phyloP scores from a whole-genome alignment of 1,140 invertebrate species.

The Aporrectodea caliginosa region DNA sequence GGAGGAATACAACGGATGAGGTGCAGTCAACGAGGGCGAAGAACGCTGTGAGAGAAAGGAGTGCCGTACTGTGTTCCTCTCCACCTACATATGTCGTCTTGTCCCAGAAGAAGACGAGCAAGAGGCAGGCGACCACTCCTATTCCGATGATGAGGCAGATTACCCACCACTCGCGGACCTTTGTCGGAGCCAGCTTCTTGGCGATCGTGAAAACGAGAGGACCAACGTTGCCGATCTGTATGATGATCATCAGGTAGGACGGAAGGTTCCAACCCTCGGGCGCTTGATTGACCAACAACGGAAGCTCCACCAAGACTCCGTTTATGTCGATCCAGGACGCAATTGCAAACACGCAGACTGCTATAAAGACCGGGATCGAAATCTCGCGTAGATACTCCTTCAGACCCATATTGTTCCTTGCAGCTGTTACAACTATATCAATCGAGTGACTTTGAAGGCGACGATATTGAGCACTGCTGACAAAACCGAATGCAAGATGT shows the following conservation, averaged over 20 bases:
- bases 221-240: constrained; percentile 82
- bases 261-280: constrained; percentile 87
- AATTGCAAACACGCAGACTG: constrained; percentile 67
- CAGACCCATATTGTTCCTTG: too few species aligned
- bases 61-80: constrained; percentile 64
- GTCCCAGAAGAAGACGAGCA: constrained; percentile 73
- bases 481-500: too few species aligned
- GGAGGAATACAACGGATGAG: constrained; percentile 84
- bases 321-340: constrained; percentile 83
- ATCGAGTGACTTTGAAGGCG: too few species aligned
- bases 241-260: constrained; percentile 74
- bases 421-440: too few species aligned
- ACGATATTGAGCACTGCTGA: too few species aligned
- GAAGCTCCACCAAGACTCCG: constrained; percentile 73
- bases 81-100: constrained; percentile 62
- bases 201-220: constrained; percentile 66
- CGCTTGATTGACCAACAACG: constrained; percentile 70
- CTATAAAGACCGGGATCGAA: not conserved
- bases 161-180: constrained; percentile 59
- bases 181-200: constrained; percentile 56
- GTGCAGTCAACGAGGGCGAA: constrained; percentile 84
- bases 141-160: constrained; percentile 68
- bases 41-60: constrained; percentile 73
- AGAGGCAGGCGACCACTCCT: constrained; percentile 64
- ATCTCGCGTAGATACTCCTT: not conserved